phyloP scores from a whole-genome alignment of 1,140 invertebrate genomes.

The Rhopalosiphum maidis region DNA sequence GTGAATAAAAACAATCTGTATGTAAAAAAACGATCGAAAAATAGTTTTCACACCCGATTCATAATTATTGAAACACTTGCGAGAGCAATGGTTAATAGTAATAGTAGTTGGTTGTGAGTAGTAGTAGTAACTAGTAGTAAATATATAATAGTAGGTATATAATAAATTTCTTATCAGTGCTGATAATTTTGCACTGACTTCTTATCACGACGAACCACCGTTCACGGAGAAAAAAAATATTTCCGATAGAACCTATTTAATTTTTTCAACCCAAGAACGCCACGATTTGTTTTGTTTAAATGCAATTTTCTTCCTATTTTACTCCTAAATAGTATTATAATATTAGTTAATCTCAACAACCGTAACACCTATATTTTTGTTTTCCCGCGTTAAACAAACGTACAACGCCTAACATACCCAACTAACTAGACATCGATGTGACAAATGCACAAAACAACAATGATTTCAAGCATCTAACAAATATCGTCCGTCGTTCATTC shows the following conservation, averaged over 20 bases:
- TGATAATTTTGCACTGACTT: slow-evolving; percentile 41
- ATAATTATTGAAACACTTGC: not conserved
- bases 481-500: not conserved
- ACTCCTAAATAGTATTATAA: not conserved
- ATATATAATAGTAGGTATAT: not conserved
- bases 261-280: not conserved
- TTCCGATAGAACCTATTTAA: not conserved
- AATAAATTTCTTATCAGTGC: slow-evolving; percentile 37
- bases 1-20: not conserved
- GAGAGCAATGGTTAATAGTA: not conserved
- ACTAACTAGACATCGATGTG: not conserved
- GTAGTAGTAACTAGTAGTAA: not conserved
- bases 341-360: not conserved
- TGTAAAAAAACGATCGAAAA: not conserved
- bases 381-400: too few relatives aligned
- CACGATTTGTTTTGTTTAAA: not conserved
- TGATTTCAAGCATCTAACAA: not conserved
- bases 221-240: not conserved
- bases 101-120: not conserved
- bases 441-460: not conserved
- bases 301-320: not conserved
- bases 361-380: not conserved
- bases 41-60: not conserved
- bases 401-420: not conserved
- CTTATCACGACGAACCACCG: slow-evolving; percentile 29